Evolutionary conservation across 2,888 invertebrate species (phyloP).

Genomic region (Liopterus haemorrhoidalis): DNA sequence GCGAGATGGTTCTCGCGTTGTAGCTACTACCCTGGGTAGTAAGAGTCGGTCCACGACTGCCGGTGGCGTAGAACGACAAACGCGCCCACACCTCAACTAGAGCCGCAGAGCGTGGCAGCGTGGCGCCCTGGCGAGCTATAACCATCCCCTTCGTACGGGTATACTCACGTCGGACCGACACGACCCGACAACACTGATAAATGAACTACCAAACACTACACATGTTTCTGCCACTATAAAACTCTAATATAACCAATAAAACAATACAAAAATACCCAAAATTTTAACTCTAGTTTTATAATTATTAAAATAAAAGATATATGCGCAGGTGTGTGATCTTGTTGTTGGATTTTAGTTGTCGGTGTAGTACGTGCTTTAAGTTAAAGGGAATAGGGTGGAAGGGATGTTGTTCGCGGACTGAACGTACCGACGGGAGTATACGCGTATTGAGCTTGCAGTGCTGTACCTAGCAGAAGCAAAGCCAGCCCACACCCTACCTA

Average conservation of each 20-base stretch:
- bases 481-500: conserved; percentile 23
- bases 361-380: conserved; percentile 8
- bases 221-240: conserved; percentile 14
- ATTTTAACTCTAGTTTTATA: too few relatives aligned
- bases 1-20: conserved; percentile 13
- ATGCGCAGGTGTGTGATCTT: conserved; percentile 3
- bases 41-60: too few relatives aligned
- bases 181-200: conserved; percentile 26
- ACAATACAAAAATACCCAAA: conserved; percentile 3
- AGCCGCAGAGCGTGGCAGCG: conserved; percentile 18
- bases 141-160: conserved; percentile 45
- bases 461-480: conserved; percentile 34
- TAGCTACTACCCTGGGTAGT: conserved; percentile 26
- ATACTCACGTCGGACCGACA: conserved; percentile 42
- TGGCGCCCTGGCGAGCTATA: conserved; percentile 42
- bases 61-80: too few relatives aligned
- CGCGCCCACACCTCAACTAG: too few relatives aligned
- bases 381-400: conserved; percentile 24
- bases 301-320: conserved; percentile 8
- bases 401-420: conserved; percentile 32
- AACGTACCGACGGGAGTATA: conserved; percentile 43
- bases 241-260: too few relatives aligned
- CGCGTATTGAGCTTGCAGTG: conserved; percentile 43
- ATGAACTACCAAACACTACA: conserved; percentile 18
- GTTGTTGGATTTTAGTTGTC: neutral